Evolutionary conservation across 1,140 invertebrate genomes (phyloP).

Genomic region (Saccostrea echinata): DNA sequence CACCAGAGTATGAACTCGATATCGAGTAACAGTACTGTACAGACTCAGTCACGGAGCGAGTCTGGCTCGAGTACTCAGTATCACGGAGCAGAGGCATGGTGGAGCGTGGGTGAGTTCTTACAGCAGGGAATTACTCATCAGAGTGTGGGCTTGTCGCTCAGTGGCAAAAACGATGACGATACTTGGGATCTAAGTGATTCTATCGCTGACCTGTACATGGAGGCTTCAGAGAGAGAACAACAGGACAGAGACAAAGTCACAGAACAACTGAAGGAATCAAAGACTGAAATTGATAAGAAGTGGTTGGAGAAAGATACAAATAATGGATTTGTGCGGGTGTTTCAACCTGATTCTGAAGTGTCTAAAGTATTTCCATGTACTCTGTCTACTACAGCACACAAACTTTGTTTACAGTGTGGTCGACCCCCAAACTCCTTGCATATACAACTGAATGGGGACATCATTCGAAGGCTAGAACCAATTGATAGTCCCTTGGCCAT

Average conservation of each 20-base stretch:
- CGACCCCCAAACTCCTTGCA: slow-evolving; percentile 77
- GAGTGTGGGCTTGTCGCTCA: slow-evolving; percentile 66
- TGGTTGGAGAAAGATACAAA: slow-evolving; percentile 76
- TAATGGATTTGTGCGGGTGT: slow-evolving; percentile 78
- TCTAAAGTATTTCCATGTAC: slow-evolving; percentile 76
- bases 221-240: slow-evolving; percentile 64
- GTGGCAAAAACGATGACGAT: slow-evolving; percentile 68
- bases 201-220: slow-evolving; percentile 76
- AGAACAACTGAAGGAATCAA: slow-evolving; percentile 46
- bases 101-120: slow-evolving; percentile 74
- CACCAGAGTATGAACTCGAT: slow-evolving; percentile 51
- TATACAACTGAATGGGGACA: slow-evolving; percentile 78
- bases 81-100: slow-evolving; percentile 75
- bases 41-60: slow-evolving; percentile 13
- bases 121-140: slow-evolving; percentile 68
- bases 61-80: slow-evolving; percentile 47
- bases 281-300: slow-evolving; percentile 66
- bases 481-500: slow-evolving; percentile 77
- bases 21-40: slow-evolving; percentile 39
- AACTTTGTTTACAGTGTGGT: slow-evolving; percentile 75
- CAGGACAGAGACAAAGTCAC: slow-evolving; percentile 28
- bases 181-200: slow-evolving; percentile 78
- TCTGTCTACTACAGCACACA: slow-evolving; percentile 76
- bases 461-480: slow-evolving; percentile 77
- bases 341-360: slow-evolving; percentile 69